Base-by-base conservation (phyloP, 2,888 invertebrate species). In the Pyrochroa serraticornis region DNA sequence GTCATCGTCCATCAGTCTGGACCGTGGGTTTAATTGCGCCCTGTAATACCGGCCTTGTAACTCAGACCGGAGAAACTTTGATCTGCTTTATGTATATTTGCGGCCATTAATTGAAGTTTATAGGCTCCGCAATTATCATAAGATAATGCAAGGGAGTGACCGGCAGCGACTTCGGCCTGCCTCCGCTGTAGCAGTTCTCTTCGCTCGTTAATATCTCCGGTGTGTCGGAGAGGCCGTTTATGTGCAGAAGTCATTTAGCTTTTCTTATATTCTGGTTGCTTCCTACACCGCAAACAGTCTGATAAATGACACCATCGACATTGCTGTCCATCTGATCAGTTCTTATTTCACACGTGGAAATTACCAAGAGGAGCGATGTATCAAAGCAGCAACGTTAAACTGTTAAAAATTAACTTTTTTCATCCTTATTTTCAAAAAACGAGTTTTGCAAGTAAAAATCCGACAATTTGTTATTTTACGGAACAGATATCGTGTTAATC, bases 41-140 rank as follows among this genome's bases (percentile, higher is more conserved):
- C 74, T 71, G 74, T 72, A 71, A 73, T 74, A 73, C 75, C 74
- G 75, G 72, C 71, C 72, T 70, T 71, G 70, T 77, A 78, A 78
- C 72, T 78, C 77, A 77, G 22, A 65, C 71, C 70, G 73, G 76
- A 73, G 75, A 77, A 76, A 77, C 77, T 77, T 76, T 77, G 77
- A 77, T 76, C 77, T 75, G 77, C 76, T 76, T 76, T 77, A 78
- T 77, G 76, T 76, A 77, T 77, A 77, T 77, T 77, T 74, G 75
- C 74, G 67, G 75, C 77, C 78, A 78, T 78, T 78, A 78, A 78
- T 78, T 77, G 77, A 76, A 77, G 77, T 78, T 78, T 78, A 78
- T 78, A 77, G 77, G 77, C 74, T 73, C 72, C 72, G 77, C 77
- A 78, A 77, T 78, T 77, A 77, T 77, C 77, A 77, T 77, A 77